These are phyloP conservation scores for Capreolus pygargus DNA, from an alignment of 2,113 vertebrate genomes.

Conservation along the genomic window DNA sequence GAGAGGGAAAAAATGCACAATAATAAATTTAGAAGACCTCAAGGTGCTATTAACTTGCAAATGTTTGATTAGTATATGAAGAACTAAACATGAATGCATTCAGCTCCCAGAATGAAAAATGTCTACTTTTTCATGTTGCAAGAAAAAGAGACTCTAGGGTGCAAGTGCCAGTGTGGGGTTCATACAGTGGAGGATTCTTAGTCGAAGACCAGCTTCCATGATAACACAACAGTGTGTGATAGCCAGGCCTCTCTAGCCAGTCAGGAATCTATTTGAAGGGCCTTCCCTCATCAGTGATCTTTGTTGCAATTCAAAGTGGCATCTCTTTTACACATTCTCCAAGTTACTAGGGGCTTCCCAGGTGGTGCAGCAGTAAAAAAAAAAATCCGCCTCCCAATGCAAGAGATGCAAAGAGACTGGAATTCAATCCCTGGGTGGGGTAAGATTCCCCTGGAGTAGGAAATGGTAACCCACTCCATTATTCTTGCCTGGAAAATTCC, in stretches of 20 bases:
- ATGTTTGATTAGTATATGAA: conserved; percentile 4
- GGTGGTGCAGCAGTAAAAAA: background rate
- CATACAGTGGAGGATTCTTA: background rate
- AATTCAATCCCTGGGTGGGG: background rate
- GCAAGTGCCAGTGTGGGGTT: background rate
- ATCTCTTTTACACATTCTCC: background rate
- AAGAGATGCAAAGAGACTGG: background rate
- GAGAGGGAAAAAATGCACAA: conserved; percentile 31
- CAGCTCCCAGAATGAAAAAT: background rate
- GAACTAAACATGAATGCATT: background rate
- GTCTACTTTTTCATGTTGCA: background rate
- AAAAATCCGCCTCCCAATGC: background rate
- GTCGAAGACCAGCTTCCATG: background rate
- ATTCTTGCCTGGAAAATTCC: background rate
- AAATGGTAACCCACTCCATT: background rate
- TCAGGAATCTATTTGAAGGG: background rate
- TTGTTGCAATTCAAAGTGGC: background rate
- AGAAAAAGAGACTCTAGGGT: background rate
- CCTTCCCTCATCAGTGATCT: background rate
- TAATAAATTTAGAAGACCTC: conserved; percentile 32
- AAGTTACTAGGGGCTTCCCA: background rate
- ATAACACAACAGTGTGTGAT: background rate
- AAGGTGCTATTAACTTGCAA: background rate
- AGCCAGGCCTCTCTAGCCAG: background rate
- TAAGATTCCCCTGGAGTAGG: background rate